These are phyloP conservation scores for Lepilemur ruficaudatus DNA, from an alignment of 2,797 vertebrate species.

Conservation along the genomic window DNA sequence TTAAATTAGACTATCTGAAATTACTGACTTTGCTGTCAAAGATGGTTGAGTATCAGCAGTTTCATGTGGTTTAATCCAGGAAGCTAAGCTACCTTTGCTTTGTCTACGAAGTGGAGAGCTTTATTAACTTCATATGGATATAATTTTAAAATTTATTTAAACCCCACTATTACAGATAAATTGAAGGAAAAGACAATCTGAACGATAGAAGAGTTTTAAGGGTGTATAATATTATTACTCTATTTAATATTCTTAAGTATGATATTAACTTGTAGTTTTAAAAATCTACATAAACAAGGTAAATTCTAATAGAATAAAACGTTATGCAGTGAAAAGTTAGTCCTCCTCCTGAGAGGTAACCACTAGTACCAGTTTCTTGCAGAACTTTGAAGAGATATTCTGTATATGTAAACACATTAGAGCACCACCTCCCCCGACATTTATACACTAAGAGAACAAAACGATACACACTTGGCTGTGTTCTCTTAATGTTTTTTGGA, in stretches of 20 bases:
- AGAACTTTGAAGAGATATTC: background rate
- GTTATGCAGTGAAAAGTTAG: background rate
- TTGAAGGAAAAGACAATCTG: background rate
- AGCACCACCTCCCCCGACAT: fast-evolving
- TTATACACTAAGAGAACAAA: background rate
- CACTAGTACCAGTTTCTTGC: background rate
- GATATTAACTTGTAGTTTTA: background rate
- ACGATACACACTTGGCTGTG: background rate
- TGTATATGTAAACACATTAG: background rate
- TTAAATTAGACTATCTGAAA: background rate
- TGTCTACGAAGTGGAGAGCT: background rate
- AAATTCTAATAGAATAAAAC: slow-evolving; percentile 40
- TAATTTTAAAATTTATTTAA: slow-evolving; percentile 40
- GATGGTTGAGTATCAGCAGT: background rate
- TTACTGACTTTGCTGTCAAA: background rate
- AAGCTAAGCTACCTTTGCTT: background rate
- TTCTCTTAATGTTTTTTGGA: background rate
- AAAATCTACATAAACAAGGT: background rate
- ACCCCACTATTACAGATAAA: background rate
- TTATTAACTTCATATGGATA: background rate
- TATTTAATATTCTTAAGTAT: slow-evolving; percentile 12
- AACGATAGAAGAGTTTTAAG: background rate
- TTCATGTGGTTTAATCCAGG: background rate
- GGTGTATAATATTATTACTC: background rate
- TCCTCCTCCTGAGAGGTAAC: background rate